A percentile compares a stretch with the other conserved stretches of the same genome.
phyloP scores from a whole-genome alignment of 2,113 vertebrate genomes.

The Orthochromis indermauri region DNA sequence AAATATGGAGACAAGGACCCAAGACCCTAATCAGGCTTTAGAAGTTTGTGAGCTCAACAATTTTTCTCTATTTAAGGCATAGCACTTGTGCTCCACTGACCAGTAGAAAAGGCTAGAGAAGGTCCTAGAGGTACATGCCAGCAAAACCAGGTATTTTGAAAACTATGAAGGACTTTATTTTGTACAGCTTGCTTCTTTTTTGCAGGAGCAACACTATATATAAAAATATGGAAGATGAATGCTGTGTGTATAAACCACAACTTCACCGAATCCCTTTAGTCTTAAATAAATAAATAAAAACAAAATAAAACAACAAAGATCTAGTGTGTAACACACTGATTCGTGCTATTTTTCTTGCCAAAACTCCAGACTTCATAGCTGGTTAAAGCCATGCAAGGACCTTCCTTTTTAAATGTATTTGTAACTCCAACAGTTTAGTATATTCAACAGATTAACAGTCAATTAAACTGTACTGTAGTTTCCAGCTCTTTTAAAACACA shows the following conservation, averaged over 20 bases:
- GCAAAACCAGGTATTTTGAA: not conserved
- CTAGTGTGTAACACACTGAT: not conserved
- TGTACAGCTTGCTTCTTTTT: not conserved
- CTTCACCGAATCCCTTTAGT: not conserved
- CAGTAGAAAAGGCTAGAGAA: not conserved
- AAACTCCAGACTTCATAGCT: not conserved
- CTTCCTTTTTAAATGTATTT: not conserved
- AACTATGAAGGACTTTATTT: not conserved
- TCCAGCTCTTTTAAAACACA: not conserved
- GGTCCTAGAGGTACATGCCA: not conserved
- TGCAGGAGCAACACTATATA: not conserved
- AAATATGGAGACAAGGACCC: not conserved
- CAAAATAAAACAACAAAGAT: not conserved
- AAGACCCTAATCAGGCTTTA: not conserved
- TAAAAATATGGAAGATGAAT: not conserved
- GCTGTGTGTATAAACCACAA: not conserved
- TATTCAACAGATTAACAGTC: not conserved
- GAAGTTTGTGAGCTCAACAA: not conserved
- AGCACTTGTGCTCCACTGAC: not conserved
- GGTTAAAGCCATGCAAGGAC: not conserved
- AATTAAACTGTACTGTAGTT: not conserved
- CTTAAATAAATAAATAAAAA: not conserved
- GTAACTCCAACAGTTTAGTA: not conserved
- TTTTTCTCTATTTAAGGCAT: not conserved
- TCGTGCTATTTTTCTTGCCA: not conserved